These are phyloP conservation scores for Xiphophorus couchianus DNA, from an alignment of 2,113 vertebrate genomes.

Conservation along the genomic window DNA sequence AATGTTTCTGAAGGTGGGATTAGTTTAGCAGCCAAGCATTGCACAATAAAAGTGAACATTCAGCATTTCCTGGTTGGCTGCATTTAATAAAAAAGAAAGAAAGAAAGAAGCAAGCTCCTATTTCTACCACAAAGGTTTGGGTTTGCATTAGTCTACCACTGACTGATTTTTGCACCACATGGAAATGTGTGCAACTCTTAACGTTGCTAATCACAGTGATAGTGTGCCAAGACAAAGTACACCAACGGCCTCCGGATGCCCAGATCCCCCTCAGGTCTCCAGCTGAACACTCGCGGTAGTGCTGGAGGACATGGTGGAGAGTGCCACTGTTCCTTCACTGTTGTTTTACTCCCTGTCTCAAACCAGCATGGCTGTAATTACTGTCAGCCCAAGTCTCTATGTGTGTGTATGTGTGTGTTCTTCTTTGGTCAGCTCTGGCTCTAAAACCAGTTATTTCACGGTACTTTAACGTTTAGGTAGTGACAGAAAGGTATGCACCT, in stretches of 20 bases:
- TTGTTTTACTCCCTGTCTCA: constrained; percentile 75
- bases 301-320: constrained; percentile 66
- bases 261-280: constrained; percentile 62
- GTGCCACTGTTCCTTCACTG: constrained; percentile 62
- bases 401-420: constrained; percentile 43
- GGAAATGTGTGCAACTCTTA: constrained; percentile 48
- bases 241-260: constrained; percentile 44
- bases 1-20: neutral
- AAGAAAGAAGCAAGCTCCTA: constrained; percentile 13
- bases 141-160: neutral
- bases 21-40: neutral
- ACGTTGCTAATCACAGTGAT: constrained; percentile 63
- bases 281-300: constrained; percentile 63
- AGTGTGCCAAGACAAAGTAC: constrained; percentile 38
- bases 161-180: constrained; percentile 22
- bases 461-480: constrained; percentile 47
- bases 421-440: constrained; percentile 57
- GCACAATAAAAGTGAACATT: neutral
- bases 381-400: constrained; percentile 67
- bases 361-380: constrained; percentile 79
- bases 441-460: constrained; percentile 54
- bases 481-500: constrained; percentile 45
- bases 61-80: neutral
- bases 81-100: constrained; percentile 1
- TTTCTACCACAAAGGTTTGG: constrained; percentile 1